Conservation (phyloP, 2,797 vertebrate species). For the Astyanax mexicanus region DNA sequence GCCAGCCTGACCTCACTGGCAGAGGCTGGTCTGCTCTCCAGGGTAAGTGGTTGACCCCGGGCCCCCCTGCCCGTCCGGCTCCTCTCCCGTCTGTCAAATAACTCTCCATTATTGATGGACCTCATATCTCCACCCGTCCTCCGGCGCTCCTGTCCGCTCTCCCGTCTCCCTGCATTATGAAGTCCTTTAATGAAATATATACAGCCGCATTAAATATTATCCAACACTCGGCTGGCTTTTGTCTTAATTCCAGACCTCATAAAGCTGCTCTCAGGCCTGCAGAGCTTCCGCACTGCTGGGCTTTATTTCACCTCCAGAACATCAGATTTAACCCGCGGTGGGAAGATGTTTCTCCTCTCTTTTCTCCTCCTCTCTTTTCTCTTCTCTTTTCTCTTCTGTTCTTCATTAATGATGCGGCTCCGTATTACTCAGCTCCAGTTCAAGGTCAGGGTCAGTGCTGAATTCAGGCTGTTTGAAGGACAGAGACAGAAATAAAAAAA, state of each 20-base stretch:
- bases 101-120: constrained; percentile 61
- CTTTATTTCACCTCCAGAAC: background rate
- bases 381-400: too few relatives aligned
- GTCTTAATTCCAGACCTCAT: constrained; percentile 46
- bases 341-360: background rate
- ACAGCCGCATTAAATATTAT: constrained; percentile 54
- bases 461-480: too few relatives aligned
- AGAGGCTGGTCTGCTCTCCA: constrained; percentile 26
- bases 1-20: constrained; percentile 30
- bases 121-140: constrained; percentile 55
- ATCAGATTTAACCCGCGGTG: background rate
- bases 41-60: constrained; percentile 41
- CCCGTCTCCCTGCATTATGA: constrained; percentile 50
- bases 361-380: too few relatives aligned
- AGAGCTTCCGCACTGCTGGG: background rate
- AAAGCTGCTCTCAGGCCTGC: constrained; percentile 11
- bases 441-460: too few relatives aligned
- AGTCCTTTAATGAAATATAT: constrained; percentile 62
- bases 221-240: constrained; percentile 38
- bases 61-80: constrained; percentile 20
- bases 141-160: constrained; percentile 44
- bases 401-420: too few relatives aligned
- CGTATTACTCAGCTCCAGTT: too few relatives aligned
- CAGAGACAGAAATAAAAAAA: too few relatives aligned
- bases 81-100: constrained; percentile 42